These are phyloP conservation scores for Drosophila sproati DNA, from an alignment of 1,140 invertebrate species.

Conservation along the genomic window DNA sequence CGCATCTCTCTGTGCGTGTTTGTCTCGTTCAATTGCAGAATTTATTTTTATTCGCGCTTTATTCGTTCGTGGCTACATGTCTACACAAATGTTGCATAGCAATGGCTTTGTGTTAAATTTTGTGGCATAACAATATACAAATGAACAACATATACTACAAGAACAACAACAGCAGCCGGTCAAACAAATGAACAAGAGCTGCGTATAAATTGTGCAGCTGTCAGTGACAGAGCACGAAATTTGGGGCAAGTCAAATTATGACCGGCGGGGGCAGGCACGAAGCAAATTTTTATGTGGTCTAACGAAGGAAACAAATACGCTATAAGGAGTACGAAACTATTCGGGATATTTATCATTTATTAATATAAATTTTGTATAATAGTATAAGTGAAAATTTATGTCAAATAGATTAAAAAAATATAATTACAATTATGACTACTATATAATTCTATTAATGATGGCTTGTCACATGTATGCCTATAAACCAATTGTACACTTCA, in stretches of 20 bases:
- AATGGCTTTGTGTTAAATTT: slow-evolving; percentile 82
- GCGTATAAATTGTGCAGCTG: slow-evolving; percentile 78
- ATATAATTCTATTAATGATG: no score
- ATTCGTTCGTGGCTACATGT: slow-evolving; percentile 60
- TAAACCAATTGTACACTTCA: background rate
- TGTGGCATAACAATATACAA: slow-evolving; percentile 71
- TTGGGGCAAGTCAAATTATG: slow-evolving; percentile 30
- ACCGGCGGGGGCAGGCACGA: slow-evolving; percentile 47
- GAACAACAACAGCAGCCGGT: slow-evolving; percentile 5
- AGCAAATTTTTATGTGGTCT: slow-evolving; percentile 48
- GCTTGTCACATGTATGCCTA: background rate
- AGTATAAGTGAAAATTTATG: background rate
- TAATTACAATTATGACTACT: background rate
- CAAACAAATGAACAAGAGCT: slow-evolving; percentile 73
- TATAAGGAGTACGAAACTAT: background rate
- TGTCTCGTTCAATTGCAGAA: slow-evolving; percentile 39
- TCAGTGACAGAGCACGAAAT: slow-evolving; percentile 52
- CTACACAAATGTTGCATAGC: slow-evolving; percentile 80
- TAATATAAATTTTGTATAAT: background rate
- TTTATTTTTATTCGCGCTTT: slow-evolving; percentile 29
- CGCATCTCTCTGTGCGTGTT: slow-evolving; percentile 3
- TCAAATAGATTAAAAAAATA: background rate
- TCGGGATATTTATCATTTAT: no score
- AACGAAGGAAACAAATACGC: slow-evolving; percentile 21
- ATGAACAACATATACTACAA: slow-evolving; percentile 17